These are phyloP conservation scores for Actinia equina DNA, from an alignment of 64 coral and sea anemone species.

Conservation along the genomic window DNA sequence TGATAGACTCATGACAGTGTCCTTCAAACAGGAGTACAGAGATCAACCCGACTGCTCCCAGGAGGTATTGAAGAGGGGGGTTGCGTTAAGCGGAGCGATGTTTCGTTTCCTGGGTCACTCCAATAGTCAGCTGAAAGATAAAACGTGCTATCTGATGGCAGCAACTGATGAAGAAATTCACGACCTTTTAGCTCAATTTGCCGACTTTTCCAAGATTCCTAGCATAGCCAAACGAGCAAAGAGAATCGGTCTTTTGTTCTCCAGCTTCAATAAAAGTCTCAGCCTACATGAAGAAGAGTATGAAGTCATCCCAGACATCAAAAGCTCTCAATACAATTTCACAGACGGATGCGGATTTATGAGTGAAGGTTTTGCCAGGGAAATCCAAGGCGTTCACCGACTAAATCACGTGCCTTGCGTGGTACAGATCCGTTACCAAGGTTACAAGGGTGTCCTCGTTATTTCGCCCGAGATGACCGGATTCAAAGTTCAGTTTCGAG, in stretches of 20 bases:
- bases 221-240: constrained; percentile 71
- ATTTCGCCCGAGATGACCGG: neutral
- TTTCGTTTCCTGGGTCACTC: constrained; percentile 81
- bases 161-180: constrained; percentile 61
- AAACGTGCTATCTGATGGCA: constrained; percentile 71
- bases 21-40: constrained; percentile 34
- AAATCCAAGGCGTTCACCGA: constrained; percentile 36
- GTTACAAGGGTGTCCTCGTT: constrained; percentile 77
- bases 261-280: constrained; percentile 65
- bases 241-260: constrained; percentile 80
- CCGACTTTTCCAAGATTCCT: constrained; percentile 73
- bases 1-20: constrained; percentile 67
- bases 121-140: constrained; percentile 82
- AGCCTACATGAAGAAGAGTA: constrained; percentile 42
- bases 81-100: constrained; percentile 56
- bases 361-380: constrained; percentile 57
- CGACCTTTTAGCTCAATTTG: constrained; percentile 61
- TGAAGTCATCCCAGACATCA: constrained; percentile 44
- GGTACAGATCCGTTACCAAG: constrained; percentile 82
- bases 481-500: constrained; percentile 68
- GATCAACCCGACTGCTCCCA: constrained; percentile 16
- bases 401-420: constrained; percentile 60
- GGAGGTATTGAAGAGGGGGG: constrained; percentile 54
- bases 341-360: constrained; percentile 89
- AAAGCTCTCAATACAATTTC: constrained; percentile 54